Evolutionary conservation across 2,113 vertebrate species (phyloP), one percentile per base, ranked within the genome.

Genomic region (Acanthisitta chloris): DNA sequence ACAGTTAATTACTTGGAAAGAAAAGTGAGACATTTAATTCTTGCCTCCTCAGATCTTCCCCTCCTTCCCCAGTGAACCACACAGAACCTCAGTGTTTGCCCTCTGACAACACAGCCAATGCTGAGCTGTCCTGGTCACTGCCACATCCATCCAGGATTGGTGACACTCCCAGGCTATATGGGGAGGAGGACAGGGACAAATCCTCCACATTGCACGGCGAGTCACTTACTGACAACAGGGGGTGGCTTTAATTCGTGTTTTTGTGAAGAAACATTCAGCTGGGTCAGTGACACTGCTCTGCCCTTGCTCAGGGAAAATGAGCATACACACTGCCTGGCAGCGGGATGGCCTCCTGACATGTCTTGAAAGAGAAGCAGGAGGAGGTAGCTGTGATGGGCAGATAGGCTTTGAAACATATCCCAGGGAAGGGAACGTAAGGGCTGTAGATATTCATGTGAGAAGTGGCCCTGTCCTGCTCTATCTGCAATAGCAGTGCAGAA

Each of bases 1-100:
- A 55, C 72, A 76, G 94, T 95, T 95, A 94, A 94, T 96, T 94
- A 90, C 57, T 18, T 45, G 80, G 59, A 84, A 88, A 83, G 43
- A 78, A 81, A 94, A 86, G 48, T 25, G 73, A 86, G 52, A 38
- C 23, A 10, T 86, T 78, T 74, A 86, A 86, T 94, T 79, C 65
- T 72, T 0, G 0, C 29, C 65, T 46, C 12, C 85, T 81, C 52
- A 24, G 10, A 42, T 51, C n/a, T 71, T 31, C 31, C 36, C 19
- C 51, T 90, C 12, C 43, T 58, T 92, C 52, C n/a, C 24, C 26
- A 33, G 52, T 31, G 69, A 86, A 42, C 20, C 38, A 9, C n/a
- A 20, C 12, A 26, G 33, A 25, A 25, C 17, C 45, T 17, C 15
- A 90, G 67, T 14, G 36, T 18, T 59, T 64, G 40, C 64, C 58